phyloP scores from a whole-genome alignment of 2,888 invertebrate species.

The Meloe dianella region DNA sequence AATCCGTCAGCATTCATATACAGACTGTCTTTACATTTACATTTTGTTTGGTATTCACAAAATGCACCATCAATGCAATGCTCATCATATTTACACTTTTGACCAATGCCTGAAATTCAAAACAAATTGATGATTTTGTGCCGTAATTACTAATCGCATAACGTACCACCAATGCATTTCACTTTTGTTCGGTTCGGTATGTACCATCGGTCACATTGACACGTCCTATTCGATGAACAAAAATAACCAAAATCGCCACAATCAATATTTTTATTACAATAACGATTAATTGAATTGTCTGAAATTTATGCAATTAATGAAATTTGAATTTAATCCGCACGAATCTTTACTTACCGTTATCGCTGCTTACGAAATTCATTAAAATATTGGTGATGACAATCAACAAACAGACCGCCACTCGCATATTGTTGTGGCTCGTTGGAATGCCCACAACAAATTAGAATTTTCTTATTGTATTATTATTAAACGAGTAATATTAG shows the following conservation, averaged over 20 bases:
- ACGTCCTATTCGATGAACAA: conserved; percentile 53
- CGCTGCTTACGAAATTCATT: background rate
- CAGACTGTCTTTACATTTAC: conserved; percentile 53
- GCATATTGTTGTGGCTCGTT: background rate
- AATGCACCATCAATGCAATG: conserved; percentile 58
- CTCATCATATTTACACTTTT: conserved; percentile 56
- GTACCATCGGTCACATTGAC: conserved; percentile 53
- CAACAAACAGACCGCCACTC: background rate
- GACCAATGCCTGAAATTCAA: conserved; percentile 51
- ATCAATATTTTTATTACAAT: conserved; percentile 43
- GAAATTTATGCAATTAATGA: background rate
- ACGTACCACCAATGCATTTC: conserved; percentile 55
- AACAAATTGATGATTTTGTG: conserved; percentile 17
- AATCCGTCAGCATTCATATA: conserved; percentile 48
- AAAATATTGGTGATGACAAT: background rate
- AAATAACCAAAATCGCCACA: conserved; percentile 54
- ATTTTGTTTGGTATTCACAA: conserved; percentile 54
- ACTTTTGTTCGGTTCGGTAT: conserved; percentile 46
- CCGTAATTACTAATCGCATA: background rate
- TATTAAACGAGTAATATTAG: background rate
- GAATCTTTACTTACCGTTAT: background rate
- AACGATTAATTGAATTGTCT: conserved; percentile 45
- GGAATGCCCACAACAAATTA: no score
- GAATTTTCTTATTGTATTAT: background rate
- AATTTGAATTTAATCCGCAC: background rate